A percentile compares a stretch with the other conserved stretches of the same genome.
Conservation (phyloP, 2,797 vertebrate species). For the Cirrhinus mrigala region DNA sequence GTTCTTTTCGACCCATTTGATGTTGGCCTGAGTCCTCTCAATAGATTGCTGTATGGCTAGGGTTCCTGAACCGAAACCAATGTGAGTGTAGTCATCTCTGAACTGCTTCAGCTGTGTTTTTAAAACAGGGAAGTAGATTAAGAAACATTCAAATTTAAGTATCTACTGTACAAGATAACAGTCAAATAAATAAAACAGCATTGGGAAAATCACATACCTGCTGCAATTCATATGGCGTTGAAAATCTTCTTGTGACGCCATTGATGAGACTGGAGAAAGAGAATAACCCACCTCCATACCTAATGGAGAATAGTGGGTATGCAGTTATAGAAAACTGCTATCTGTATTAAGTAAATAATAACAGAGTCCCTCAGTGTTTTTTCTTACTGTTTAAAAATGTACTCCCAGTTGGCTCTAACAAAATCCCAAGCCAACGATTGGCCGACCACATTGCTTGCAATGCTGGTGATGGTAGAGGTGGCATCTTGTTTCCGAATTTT, state of each 20-base stretch:
- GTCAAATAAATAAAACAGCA: neutral
- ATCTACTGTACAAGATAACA: neutral
- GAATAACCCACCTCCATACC: constrained; percentile 91
- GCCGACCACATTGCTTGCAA: constrained; percentile 85
- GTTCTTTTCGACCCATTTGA: constrained; percentile 88
- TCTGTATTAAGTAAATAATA: neutral
- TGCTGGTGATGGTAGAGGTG: constrained; percentile 86
- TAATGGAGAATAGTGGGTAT: constrained; percentile 61
- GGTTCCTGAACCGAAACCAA: constrained; percentile 88
- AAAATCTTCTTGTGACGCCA: constrained; percentile 85
- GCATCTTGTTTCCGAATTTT: constrained; percentile 90
- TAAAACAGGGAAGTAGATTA: neutral
- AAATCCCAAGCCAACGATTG: constrained; percentile 93
- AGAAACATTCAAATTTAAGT: neutral
- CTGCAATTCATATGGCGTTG: constrained; percentile 83
- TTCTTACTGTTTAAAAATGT: constrained; percentile 87
- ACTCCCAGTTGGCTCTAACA: constrained; percentile 82
- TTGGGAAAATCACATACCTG: constrained; percentile 79
- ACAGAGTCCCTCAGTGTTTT: neutral
- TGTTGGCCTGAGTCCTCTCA: constrained; percentile 88
- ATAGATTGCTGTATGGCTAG: constrained; percentile 91
- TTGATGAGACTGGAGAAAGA: constrained; percentile 90
- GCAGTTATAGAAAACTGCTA: neutral
- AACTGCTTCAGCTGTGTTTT: constrained; percentile 84
- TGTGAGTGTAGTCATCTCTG: constrained; percentile 76